Conservation (phyloP, 2,113 vertebrate genomes). For the Anser cygnoides region DNA sequence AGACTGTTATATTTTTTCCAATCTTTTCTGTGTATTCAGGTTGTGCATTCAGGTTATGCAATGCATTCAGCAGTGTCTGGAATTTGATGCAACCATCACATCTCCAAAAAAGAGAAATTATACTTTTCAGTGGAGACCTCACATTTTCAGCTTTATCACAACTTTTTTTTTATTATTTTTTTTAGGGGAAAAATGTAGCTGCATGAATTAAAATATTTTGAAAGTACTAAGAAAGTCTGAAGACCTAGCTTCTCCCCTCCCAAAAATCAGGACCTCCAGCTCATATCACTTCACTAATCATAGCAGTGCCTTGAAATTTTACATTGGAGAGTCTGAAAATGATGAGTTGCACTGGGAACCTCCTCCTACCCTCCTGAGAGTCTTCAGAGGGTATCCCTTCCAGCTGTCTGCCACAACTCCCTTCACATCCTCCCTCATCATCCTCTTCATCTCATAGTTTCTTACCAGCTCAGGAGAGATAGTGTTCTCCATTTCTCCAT, state of each 20-base stretch:
- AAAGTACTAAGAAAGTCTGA: not conserved
- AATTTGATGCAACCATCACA: not conserved
- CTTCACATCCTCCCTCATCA: not conserved
- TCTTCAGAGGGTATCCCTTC: not conserved
- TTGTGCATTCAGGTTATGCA: not conserved
- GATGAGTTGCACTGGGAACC: not conserved
- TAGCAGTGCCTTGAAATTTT: not conserved
- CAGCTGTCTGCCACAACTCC: not conserved
- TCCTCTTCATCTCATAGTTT: not conserved
- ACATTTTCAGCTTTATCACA: not conserved
- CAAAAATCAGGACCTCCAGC: not conserved
- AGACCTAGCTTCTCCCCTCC: not conserved
- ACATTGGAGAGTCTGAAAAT: not conserved
- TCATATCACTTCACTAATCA: not conserved
- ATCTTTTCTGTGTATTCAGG: not conserved
- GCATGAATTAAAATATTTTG: not conserved
- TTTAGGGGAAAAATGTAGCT: not conserved
- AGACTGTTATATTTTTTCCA: not conserved
- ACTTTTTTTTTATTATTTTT: not conserved
- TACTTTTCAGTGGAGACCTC: not conserved
- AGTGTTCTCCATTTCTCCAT: accelerated
- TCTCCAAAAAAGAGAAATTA: not conserved
- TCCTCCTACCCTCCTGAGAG: not conserved
- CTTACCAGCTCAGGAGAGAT: not conserved
- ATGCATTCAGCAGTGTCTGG: not conserved